These are phyloP conservation scores for Ruditapes philippinarum DNA, from an alignment of 1,140 invertebrate genomes.

Conservation along the genomic window DNA sequence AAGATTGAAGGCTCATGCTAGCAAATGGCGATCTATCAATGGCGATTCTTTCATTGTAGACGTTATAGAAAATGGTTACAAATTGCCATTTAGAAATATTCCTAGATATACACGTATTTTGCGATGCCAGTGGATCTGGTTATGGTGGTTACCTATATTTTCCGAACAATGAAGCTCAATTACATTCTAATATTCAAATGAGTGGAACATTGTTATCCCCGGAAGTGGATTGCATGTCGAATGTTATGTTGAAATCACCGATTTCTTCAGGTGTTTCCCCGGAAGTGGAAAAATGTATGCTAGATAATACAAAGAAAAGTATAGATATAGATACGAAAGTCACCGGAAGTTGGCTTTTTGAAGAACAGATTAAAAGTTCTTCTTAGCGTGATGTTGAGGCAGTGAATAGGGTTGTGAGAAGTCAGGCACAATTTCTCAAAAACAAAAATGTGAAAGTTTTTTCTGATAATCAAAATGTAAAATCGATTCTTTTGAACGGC, in stretches of 20 bases:
- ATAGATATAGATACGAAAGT: no score
- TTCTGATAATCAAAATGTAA: slow-evolving; percentile 40
- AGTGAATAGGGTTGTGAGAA: not conserved
- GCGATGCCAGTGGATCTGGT: slow-evolving; percentile 6
- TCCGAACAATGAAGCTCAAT: no score
- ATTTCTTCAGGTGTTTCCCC: not conserved
- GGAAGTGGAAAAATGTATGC: no score
- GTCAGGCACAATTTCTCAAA: not conserved
- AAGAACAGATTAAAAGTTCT: not conserved
- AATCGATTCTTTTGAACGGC: not conserved
- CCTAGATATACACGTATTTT: not conserved
- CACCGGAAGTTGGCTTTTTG: not conserved
- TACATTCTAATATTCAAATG: not conserved
- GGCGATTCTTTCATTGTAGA: slow-evolving; percentile 59
- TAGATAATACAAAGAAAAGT: no score
- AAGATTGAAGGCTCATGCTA: not conserved
- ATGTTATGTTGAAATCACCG: not conserved
- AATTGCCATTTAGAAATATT: not conserved
- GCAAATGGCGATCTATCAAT: slow-evolving; percentile 36
- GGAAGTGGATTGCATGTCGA: not conserved
- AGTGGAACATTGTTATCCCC: not conserved
- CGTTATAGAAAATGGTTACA: slow-evolving; percentile 23
- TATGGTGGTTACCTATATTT: slow-evolving; percentile 4
- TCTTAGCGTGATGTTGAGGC: not conserved
- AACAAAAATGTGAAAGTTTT: not conserved